These are phyloP conservation scores for Argyresthia albistria DNA, from an alignment of 2,888 invertebrate species.

Conservation along the genomic window DNA sequence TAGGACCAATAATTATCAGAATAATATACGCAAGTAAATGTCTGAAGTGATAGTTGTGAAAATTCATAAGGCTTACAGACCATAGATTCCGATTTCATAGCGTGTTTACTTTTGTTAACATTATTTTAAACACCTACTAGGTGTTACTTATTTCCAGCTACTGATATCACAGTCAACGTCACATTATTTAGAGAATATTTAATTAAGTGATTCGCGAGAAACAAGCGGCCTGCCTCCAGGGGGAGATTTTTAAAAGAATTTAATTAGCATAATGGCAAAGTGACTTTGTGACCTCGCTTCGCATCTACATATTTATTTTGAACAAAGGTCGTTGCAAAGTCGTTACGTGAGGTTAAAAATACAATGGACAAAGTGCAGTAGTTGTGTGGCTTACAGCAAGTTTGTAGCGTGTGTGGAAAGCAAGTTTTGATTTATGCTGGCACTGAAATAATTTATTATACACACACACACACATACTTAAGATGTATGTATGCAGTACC, in stretches of 20 bases:
- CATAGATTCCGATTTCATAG: too few species aligned
- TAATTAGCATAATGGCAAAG: constrained; percentile 5
- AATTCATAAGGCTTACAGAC: too few species aligned
- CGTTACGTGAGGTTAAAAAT: neutral
- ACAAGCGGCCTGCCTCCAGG: constrained; percentile 1
- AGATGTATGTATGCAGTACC: neutral
- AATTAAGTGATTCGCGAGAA: constrained; percentile 1
- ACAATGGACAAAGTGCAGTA: neutral
- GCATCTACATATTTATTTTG: constrained; percentile 1
- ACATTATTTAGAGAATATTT: constrained; percentile 4
- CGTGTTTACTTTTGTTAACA: too few species aligned
- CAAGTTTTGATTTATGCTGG: neutral
- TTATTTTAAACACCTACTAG: too few species aligned
- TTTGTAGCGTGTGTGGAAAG: neutral
- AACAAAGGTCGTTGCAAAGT: neutral
- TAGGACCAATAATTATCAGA: too few species aligned
- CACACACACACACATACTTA: neutral
- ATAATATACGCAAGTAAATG: too few species aligned
- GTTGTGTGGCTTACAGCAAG: neutral
- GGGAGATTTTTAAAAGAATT: constrained; percentile 2
- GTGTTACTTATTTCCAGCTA: too few species aligned
- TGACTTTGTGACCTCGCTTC: constrained; percentile 2
- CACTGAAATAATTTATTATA: neutral
- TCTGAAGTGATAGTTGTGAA: too few species aligned
- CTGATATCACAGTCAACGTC: neutral